Base-by-base conservation (phyloP, 1,140 invertebrate species). In the Idris sp. region DNA sequence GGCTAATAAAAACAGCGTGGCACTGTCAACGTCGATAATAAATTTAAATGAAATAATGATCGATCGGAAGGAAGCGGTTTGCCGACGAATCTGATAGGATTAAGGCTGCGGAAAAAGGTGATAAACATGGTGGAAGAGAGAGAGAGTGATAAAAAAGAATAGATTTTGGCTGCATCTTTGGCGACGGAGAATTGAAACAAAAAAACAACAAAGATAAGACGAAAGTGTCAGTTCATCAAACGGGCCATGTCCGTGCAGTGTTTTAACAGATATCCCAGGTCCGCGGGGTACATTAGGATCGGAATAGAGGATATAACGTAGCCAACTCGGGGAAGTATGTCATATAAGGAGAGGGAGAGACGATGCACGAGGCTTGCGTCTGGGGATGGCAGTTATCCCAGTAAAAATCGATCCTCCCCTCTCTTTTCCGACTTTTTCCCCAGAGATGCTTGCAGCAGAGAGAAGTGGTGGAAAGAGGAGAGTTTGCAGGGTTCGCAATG, bases 401-500 rank as follows among this genome's bases (percentile, higher is more conserved):
- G 86, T 87, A 87, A 87, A 87, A 87, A 87, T 87, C 86, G 86
- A 87, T 87, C 86, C 82, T 83, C 86, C 83, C 84, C 83, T 83
- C 83, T 84, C 82, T 84, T 83, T 84, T 81, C 82, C 76, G 76
- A 86, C 84, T 86, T 86, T 87, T 86, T 86, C 84, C 84, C 84
- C 84, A 79, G 80, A 80, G 79, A 79, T 81, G 80, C 76, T 76
- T 80, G 76, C 49, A 62, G 67, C 54, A 41, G 68, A 59, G 67
- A 56, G 56, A 56, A 68, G 64, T 76, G 72, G 64, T 58, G 54
- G 71, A 62, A 53, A 30, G 67, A 28, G 46, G 61, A 56, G 56
- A 54, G 54, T 58, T 75, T 74, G 74, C 74, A 79, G 73, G 59
- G 75, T 73, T 76, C 58, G 78, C 69, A 72, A 69, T 49, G 67